phyloP scores from a whole-genome alignment of 2,888 invertebrate genomes.

The Embidobia sp. region DNA sequence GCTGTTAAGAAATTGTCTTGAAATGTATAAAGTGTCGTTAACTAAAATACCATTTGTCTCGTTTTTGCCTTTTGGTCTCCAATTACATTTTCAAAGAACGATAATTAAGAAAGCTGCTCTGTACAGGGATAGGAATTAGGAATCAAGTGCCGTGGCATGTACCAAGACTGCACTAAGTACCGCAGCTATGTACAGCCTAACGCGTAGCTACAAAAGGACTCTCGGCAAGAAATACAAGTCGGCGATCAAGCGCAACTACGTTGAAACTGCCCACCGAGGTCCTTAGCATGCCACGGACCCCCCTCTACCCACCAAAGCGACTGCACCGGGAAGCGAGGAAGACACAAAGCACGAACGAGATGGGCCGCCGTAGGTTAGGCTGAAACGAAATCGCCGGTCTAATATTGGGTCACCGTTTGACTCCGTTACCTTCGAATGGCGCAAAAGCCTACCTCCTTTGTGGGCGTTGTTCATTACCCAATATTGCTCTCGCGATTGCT shows the following conservation, averaged over 20 bases:
- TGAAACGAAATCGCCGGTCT: too few species aligned
- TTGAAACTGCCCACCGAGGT: conserved; percentile 65
- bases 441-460: too few species aligned
- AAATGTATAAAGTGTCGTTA: too few species aligned
- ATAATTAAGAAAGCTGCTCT: neutral
- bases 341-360: conserved; percentile 30
- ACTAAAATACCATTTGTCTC: too few species aligned
- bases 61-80: too few species aligned
- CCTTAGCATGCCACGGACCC: conserved; percentile 74
- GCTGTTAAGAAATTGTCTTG: too few species aligned
- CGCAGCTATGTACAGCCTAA: conserved; percentile 79
- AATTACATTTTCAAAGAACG: neutral
- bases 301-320: conserved; percentile 63
- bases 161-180: conserved; percentile 78
- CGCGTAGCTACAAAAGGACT: conserved; percentile 79
- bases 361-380: conserved; percentile 54
- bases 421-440: too few species aligned
- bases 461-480: too few species aligned
- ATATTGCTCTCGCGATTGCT: too few species aligned
- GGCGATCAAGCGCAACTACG: conserved; percentile 75
- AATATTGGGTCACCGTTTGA: too few species aligned
- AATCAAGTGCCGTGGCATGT: conserved; percentile 81
- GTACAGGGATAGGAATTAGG: conserved; percentile 80
- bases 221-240: conserved; percentile 72
- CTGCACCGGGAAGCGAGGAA: conserved; percentile 1